These are phyloP conservation scores for Lepilemur ruficaudatus DNA, from an alignment of 2,797 vertebrate genomes.

Conservation along the genomic window DNA sequence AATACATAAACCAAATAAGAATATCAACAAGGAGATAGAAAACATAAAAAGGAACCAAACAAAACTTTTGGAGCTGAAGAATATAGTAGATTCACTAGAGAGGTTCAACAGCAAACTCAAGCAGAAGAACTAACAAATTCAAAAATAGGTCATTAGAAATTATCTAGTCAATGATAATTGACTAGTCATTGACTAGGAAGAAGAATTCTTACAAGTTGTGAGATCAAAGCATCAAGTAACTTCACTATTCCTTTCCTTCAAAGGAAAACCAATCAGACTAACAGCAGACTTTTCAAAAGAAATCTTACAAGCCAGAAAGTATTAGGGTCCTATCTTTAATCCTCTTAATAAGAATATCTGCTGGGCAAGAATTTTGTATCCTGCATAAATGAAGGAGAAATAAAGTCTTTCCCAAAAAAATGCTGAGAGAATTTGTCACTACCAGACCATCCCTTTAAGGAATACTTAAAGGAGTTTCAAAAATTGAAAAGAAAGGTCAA, in stretches of 20 bases:
- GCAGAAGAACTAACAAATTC: neutral
- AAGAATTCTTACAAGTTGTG: neutral
- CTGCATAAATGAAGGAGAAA: neutral
- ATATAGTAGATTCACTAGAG: neutral
- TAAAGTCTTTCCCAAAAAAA: neutral
- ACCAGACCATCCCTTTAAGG: neutral
- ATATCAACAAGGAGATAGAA: neutral
- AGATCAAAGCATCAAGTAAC: neutral
- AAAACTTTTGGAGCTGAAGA: neutral
- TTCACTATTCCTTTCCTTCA: neutral
- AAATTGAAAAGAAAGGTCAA: neutral
- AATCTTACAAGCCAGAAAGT: neutral
- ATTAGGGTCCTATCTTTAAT: neutral
- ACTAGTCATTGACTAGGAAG: neutral
- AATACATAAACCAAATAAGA: neutral
- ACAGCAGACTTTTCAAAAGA: neutral
- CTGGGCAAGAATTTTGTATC: neutral
- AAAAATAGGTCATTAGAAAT: neutral
- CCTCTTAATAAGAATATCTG: neutral
- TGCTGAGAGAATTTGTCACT: neutral
- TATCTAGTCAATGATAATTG: neutral
- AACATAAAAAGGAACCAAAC: neutral
- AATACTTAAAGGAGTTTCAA: neutral
- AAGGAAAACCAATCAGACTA: neutral
- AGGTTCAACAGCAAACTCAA: neutral